Base-by-base conservation (phyloP, 2,797 vertebrate genomes). In the Gallinago solitaria region DNA sequence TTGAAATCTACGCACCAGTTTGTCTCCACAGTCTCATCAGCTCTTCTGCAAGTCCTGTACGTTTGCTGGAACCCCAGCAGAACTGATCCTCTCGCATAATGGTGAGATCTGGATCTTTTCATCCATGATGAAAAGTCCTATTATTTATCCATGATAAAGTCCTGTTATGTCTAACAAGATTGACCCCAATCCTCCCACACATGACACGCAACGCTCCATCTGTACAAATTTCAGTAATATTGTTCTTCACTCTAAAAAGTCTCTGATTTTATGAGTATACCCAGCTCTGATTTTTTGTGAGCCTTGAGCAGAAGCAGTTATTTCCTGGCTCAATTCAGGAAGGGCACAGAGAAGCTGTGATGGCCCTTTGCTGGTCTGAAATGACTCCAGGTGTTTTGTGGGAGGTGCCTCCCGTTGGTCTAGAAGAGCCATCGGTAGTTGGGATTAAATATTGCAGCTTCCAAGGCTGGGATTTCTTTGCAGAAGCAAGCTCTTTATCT, bases 161-260 rank as follows among this genome's bases (percentile, higher is more conserved):
- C 87, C 87, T 71, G 50, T 92, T 96, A 92, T 17, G 23, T 37
- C 32, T 95, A 93, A 95, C 37, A 24, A 77, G 96, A 92, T 95
- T 90, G 93, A 91, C 94, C 93, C 68, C 32, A 90, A 24, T 96
- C 91, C 54, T 88, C 50, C 61, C 83, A 35, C 65, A 12, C 14
- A 6, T 1, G 12, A 61, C 50, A 41, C 6, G 27, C 73, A 33
- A 5, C 0, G 3, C 41, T 92, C 87, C 76, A 77, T 95, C 85
- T 93, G 91, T 68, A 68, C 56, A 1, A 35, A 59, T 74, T 67
- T 77, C 33, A 51, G 24, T 50, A 28, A 16, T 39, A 17, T 84
- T 21, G 20, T 25, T 63, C 33, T 16, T 57, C 11, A 1, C 8
- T 68, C 54, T 17, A 6, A 28, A 33, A 79, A 27, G 12, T 47